A percentile compares a stretch with the other conserved stretches of the same genome.
These are phyloP conservation scores for Suricata suricatta DNA, from an alignment of 2,113 vertebrate species.

Conservation along the genomic window DNA sequence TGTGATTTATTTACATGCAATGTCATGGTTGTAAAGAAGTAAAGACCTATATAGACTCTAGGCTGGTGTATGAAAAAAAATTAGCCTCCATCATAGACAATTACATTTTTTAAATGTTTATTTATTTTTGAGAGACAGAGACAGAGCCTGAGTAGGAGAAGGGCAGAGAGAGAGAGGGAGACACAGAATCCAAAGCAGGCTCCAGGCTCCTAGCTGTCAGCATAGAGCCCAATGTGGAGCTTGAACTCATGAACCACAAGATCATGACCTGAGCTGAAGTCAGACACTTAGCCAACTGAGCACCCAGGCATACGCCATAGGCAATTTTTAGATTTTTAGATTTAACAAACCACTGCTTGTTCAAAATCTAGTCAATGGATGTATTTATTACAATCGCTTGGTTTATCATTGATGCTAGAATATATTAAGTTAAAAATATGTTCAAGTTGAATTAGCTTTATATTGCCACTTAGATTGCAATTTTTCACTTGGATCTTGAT, in stretches of 20 bases:
- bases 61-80: not conserved
- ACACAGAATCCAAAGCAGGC: too few relatives aligned
- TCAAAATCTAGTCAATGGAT: conserved; percentile 44
- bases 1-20: not conserved
- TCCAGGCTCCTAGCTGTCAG: too few relatives aligned
- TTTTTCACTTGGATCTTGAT: conserved; percentile 35
- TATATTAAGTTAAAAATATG: conserved; percentile 56
- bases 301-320: not conserved
- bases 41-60: not conserved
- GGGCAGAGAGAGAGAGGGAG: too few relatives aligned
- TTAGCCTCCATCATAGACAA: not conserved
- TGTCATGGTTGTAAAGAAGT: not conserved
- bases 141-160: too few relatives aligned
- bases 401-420: not conserved
- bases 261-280: too few relatives aligned
- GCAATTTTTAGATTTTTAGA: not conserved
- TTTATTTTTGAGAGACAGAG: too few relatives aligned
- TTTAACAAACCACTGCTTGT: conserved; percentile 34
- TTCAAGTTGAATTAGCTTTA: conserved; percentile 53
- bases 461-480: not conserved
- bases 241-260: too few relatives aligned
- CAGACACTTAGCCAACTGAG: too few relatives aligned
- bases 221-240: too few relatives aligned
- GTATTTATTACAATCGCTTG: conserved; percentile 42
- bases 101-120: not conserved